These are phyloP conservation scores for Cacatua alba DNA, from an alignment of 2,113 vertebrate species.

Conservation along the genomic window DNA sequence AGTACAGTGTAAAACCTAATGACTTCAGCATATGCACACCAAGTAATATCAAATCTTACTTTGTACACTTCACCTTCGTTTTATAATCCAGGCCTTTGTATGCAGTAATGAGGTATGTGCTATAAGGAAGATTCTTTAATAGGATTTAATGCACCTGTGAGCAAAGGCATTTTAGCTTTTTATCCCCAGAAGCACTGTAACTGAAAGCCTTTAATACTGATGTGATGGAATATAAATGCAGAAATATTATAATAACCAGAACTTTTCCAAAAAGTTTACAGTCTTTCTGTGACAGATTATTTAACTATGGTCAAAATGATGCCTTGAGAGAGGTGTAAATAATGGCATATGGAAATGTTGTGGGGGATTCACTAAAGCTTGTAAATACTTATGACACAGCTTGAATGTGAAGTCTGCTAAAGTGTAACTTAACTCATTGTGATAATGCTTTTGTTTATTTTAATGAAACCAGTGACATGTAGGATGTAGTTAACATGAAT, in stretches of 20 bases:
- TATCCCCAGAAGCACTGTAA: constrained; percentile 85
- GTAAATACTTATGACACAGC: constrained; percentile 57
- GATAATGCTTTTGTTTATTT: constrained; percentile 49
- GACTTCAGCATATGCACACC: constrained; percentile 84
- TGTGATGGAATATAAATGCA: constrained; percentile 85
- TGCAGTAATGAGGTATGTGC: constrained; percentile 86
- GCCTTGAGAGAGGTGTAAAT: constrained; percentile 76
- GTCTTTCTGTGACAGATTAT: constrained; percentile 80
- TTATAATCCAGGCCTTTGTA: constrained; percentile 86
- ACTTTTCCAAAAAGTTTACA: constrained; percentile 81
- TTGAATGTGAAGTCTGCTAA: constrained; percentile 17
- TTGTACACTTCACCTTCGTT: constrained; percentile 85
- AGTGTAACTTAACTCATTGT: constrained; percentile 9
- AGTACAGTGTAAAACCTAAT: constrained; percentile 81
- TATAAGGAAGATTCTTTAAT: constrained; percentile 88
- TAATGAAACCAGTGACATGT: not conserved
- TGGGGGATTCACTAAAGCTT: constrained; percentile 40
- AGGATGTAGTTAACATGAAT: not conserved
- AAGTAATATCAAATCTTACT: constrained; percentile 81
- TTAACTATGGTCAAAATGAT: constrained; percentile 79
- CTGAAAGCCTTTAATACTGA: constrained; percentile 85
- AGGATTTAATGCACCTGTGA: constrained; percentile 89
- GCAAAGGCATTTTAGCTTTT: constrained; percentile 85
- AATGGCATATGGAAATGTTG: constrained; percentile 75
- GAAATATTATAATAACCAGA: constrained; percentile 86